A percentile compares a stretch with the other conserved stretches of the same genome.
Conservation (phyloP, 2,113 vertebrate species). For the Crotalus viridis region DNA sequence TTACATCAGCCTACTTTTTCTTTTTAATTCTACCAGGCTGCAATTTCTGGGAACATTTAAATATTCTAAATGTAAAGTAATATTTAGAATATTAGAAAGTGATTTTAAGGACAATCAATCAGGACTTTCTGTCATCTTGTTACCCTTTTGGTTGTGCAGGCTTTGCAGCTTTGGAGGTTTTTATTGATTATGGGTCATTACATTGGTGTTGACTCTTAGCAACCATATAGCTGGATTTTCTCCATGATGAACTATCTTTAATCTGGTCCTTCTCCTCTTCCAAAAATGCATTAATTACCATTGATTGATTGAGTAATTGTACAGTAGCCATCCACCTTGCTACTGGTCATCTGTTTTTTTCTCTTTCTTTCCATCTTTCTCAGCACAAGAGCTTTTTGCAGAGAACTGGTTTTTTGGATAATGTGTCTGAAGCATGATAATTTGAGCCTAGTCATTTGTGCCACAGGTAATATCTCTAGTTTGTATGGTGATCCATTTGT, state of each 20-base stretch:
- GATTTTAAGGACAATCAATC: neutral
- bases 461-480: neutral
- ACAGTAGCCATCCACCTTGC: neutral
- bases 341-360: neutral
- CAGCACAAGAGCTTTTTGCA: neutral
- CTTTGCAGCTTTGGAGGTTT: neutral
- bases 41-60: neutral
- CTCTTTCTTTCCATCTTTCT: neutral
- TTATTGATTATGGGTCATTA: neutral
- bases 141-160: neutral
- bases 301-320: neutral
- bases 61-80: neutral
- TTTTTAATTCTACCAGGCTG: neutral
- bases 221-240: neutral
- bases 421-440: neutral
- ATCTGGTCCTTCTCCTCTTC: neutral
- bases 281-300: neutral
- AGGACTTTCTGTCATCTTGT: neutral
- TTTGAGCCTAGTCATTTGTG: neutral
- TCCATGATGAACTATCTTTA: neutral
- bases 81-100: neutral
- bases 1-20: neutral
- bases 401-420: neutral
- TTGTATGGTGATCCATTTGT: neutral
- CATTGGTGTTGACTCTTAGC: neutral